Evolutionary conservation across 2,113 vertebrate species (phyloP).

Genomic region (Notarius quadriscutis): DNA sequence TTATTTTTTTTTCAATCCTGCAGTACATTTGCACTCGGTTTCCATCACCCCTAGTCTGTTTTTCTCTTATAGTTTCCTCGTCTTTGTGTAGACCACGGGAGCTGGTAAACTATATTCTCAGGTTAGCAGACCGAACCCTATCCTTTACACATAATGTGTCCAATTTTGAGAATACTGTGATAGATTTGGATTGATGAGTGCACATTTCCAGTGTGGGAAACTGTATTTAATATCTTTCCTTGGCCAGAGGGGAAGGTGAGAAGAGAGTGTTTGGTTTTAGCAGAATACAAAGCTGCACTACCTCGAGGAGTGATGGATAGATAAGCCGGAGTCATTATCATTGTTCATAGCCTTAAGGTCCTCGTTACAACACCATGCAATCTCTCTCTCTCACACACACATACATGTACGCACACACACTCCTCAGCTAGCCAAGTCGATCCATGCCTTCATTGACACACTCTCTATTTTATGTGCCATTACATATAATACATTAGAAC

Average conservation of each 20-base stretch:
- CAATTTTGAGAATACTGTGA: conserved; percentile 10
- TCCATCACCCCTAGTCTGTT: background rate
- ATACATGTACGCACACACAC: background rate
- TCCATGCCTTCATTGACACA: background rate
- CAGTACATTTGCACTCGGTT: background rate
- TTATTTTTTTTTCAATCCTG: background rate
- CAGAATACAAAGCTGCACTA: conserved; percentile 35
- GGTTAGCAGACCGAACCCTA: background rate
- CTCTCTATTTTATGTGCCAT: background rate
- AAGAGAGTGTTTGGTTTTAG: conserved; percentile 32
- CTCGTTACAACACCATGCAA: conserved; percentile 49
- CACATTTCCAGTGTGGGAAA: conserved; percentile 19
- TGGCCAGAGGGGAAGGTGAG: conserved; percentile 44
- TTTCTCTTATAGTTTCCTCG: background rate
- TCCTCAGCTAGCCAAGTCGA: background rate
- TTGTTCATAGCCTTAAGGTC: conserved; percentile 47
- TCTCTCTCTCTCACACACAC: background rate
- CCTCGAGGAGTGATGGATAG: conserved; percentile 54
- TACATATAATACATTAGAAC: background rate
- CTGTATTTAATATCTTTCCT: conserved; percentile 50
- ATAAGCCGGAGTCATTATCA: conserved; percentile 51
- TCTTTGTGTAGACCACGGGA: background rate
- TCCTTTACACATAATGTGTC: background rate
- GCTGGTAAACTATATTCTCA: background rate
- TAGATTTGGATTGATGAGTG: conserved; percentile 23